Base-by-base conservation (phyloP, 1,140 invertebrate species). In the Heliothis virescens region DNA sequence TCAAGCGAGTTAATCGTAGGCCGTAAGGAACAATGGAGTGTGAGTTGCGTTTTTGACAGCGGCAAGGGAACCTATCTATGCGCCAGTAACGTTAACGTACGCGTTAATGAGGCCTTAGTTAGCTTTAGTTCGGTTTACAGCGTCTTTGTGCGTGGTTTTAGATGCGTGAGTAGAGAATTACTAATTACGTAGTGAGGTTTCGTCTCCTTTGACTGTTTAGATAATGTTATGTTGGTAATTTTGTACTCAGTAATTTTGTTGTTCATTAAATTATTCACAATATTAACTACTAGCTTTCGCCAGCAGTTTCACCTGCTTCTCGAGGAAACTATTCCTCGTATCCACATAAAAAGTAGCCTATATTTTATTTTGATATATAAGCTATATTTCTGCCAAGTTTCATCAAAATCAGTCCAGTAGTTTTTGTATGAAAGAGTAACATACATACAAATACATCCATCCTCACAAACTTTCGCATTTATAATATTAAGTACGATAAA, bases 1-100 rank as follows among this genome's bases (percentile, higher is more conserved):
- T 88, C 80, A 85, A 76, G 60, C 59, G 71, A 76, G 74, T 82
- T 85, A 83, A 83, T 85, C 84, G 69, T 55, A 57, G 52, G 29
- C 52, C 60, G 78, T 55, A 72, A 72, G 65, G 55, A 71, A 80
- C 81, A 80, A 82, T 77, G 50, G 74, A 34, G 59, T 59, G 48
- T 79, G 71, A 79, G 73, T 77, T 73, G 60, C 77, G 77, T 79
- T 79, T 76, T 50, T 55, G 52, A 69, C 63, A 18, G 59, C 71
- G 59, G 59, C 47, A 18, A 26, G 29, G 0, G 12, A n/a, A 65
- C 59, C 26, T 74, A 73, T 74, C 59, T 65, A 50, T 74, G 57
- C 55, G 48, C 60, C 29, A 21, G 48, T 29, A 72, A 72, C 52
- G 69, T 57, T 55, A 72, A 57, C 53, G 69, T 57, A 57, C 41